Base-by-base conservation (phyloP, 2,113 vertebrate species). In the Ceratotherium simum region DNA sequence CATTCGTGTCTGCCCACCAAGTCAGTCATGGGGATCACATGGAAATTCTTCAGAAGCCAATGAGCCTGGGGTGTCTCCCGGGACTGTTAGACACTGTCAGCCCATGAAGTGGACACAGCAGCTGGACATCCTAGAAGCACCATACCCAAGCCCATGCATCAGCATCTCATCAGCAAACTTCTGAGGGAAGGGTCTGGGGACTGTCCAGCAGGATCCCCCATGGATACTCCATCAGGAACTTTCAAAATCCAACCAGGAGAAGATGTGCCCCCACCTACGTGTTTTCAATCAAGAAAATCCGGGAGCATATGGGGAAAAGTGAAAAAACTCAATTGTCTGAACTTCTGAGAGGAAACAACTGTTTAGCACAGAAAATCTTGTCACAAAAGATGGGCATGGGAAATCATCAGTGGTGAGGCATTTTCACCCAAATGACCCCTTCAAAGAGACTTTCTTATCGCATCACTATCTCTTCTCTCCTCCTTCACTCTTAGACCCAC, bases 361-460 rank as follows among this genome's bases (percentile, higher is more conserved):
- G 33, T 29, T 76, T 31, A n/a, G 46, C 13, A 54, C 56, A n/a
- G 72, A 76, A 89, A 46, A 76, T n/a, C 36, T 4, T n/a, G 27
- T 46, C 54, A 73, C n/a, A 46, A 69, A 69, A 46, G 25, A 31
- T 1, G 25, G 21, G 39, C 39, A 7, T n/a, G 56, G 39, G 56
- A 48, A 60, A 62, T 58, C 36, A 62, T 16, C 8, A 3, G 56
- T 46, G 54, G 60, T 14, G 18, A 11, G 70, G 70, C 13, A 14
- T 64, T 76, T 89, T n/a, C 56, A 62, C 54, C 29, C 56, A 64
- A 96, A 97, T 82, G 95, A 31, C 94, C 88, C 87, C 93, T 96
- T 97, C 84, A 72, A 91, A 85, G 60, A 91, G 69, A 83, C 78
- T 95, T 95, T 96, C 78, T 96, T 96, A 92, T 87, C 97, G 92